Percentiles rank a stretch among this genome's conserved stretches.
Conservation (phyloP, 2,888 invertebrate genomes). For the Ellobium chinense region DNA sequence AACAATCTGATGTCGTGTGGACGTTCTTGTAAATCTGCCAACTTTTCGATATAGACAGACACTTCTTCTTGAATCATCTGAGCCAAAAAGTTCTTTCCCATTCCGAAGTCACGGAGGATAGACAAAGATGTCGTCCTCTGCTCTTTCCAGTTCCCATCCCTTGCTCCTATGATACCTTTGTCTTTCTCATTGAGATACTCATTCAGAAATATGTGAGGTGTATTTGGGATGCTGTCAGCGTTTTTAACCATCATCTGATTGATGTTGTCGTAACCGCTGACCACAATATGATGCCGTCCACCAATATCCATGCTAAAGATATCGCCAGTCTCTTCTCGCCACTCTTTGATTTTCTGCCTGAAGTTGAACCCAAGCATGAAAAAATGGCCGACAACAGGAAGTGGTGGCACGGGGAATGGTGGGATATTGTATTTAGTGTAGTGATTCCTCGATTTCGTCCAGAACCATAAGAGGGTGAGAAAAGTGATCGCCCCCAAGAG, state of each 20-base stretch:
- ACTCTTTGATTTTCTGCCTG: not conserved
- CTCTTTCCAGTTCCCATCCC: conserved; percentile 39
- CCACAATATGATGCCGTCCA: conserved; percentile 26
- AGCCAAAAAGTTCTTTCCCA: conserved; percentile 41
- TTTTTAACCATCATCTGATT: conserved; percentile 47
- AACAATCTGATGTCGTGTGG: conserved; percentile 23
- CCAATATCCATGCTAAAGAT: conserved; percentile 43
- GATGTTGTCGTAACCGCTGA: conserved; percentile 42
- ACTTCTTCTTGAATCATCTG: conserved; percentile 45
- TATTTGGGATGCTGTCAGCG: conserved; percentile 42
- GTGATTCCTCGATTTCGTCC: not conserved
- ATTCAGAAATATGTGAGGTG: not conserved
- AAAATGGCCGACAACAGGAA: conserved; percentile 36
- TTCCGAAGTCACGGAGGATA: conserved; percentile 38
- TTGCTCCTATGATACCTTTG: conserved; percentile 27
- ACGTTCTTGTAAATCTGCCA: conserved; percentile 1
- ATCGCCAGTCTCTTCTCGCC: conserved; percentile 37
- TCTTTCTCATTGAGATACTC: not conserved
- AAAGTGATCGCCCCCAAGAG: not conserved
- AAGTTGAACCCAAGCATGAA: conserved; percentile 15
- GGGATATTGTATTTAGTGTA: conserved; percentile 28
- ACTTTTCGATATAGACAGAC: not conserved
- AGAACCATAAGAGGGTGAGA: not conserved
- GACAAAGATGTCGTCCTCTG: conserved; percentile 30
- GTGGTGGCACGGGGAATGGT: conserved; percentile 38